Conservation (phyloP, 2,888 invertebrate species). For the Thalpophila matura region DNA sequence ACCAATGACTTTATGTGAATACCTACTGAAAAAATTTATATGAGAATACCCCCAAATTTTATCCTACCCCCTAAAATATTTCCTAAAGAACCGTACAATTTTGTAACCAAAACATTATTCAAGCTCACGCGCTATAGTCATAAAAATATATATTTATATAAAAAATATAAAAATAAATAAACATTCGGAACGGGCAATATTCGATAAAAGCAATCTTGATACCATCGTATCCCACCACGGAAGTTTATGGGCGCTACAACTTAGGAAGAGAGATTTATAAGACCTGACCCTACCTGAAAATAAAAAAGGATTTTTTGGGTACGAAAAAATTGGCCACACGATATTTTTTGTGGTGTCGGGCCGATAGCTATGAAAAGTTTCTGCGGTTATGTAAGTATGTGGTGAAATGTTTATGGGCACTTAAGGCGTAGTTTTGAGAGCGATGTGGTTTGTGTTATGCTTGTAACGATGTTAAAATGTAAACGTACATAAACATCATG, state of each 20-base stretch:
- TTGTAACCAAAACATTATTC: conserved; percentile 35
- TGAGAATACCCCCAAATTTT: too few relatives aligned
- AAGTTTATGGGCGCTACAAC: conserved; percentile 80
- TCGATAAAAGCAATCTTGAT: conserved; percentile 85
- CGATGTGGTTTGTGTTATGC: conserved; percentile 1
- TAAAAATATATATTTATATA: conserved; percentile 29
- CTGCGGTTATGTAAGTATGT: conserved; percentile 41
- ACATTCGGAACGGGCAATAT: conserved; percentile 67
- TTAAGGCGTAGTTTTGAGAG: conserved; percentile 11
- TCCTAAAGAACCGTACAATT: neutral
- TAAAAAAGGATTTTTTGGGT: conserved; percentile 68
- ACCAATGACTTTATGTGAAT: too few relatives aligned
- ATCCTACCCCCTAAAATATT: neutral
- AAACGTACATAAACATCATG: neutral
- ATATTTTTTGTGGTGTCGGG: conserved; percentile 48
- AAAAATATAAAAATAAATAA: conserved; percentile 56
- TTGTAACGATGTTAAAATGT: too few relatives aligned
- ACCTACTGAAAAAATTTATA: too few relatives aligned
- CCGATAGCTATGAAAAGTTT: conserved; percentile 54
- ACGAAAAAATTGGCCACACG: conserved; percentile 66
- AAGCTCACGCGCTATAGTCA: conserved; percentile 35
- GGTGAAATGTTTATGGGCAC: conserved; percentile 49
- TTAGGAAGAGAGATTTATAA: conserved; percentile 83
- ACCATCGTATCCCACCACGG: conserved; percentile 71
- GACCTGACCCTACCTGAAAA: conserved; percentile 78